Evolutionary conservation across 2,888 invertebrate genomes (phyloP).

Genomic region (Galeopsomyia nigrocyanea): DNA sequence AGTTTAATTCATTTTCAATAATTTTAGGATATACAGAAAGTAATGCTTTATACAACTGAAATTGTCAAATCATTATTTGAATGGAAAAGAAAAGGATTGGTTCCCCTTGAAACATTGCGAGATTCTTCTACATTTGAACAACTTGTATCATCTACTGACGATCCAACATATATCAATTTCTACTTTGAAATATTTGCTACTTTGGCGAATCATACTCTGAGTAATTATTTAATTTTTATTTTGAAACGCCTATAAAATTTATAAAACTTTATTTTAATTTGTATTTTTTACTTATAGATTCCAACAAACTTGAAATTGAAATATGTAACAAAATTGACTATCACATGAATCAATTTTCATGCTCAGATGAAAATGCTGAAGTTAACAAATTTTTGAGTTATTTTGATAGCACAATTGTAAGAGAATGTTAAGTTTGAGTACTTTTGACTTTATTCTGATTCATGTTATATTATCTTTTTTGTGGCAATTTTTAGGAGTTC

Average conservation of each 20-base stretch:
- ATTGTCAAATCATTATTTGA: constrained; percentile 56
- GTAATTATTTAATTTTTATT: constrained; percentile 51
- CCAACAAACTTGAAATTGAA: constrained; percentile 50
- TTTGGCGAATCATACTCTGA: constrained; percentile 50
- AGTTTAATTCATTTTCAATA: constrained; percentile 14
- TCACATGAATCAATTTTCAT: constrained; percentile 55
- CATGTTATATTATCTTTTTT: constrained; percentile 34
- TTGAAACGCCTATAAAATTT: background rate
- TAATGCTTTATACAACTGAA: constrained; percentile 55
- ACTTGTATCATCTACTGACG: constrained; percentile 49
- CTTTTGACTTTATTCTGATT: constrained; percentile 1
- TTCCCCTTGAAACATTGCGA: constrained; percentile 46
- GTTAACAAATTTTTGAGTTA: constrained; percentile 53
- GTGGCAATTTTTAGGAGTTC: constrained; percentile 55
- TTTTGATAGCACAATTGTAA: constrained; percentile 54
- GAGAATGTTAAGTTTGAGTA: constrained; percentile 38
- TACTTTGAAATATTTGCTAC: constrained; percentile 58
- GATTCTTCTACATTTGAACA: constrained; percentile 49
- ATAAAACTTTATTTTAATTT: constrained; percentile 11
- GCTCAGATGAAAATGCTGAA: constrained; percentile 50
- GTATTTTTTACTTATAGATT: constrained; percentile 35
- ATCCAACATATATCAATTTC: constrained; percentile 51
- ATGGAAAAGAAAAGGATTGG: constrained; percentile 53
- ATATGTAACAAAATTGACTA: constrained; percentile 57
- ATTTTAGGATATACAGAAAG: constrained; percentile 51